Conservation (phyloP, 2,888 invertebrate species). For the Seladonia tumulorum region DNA sequence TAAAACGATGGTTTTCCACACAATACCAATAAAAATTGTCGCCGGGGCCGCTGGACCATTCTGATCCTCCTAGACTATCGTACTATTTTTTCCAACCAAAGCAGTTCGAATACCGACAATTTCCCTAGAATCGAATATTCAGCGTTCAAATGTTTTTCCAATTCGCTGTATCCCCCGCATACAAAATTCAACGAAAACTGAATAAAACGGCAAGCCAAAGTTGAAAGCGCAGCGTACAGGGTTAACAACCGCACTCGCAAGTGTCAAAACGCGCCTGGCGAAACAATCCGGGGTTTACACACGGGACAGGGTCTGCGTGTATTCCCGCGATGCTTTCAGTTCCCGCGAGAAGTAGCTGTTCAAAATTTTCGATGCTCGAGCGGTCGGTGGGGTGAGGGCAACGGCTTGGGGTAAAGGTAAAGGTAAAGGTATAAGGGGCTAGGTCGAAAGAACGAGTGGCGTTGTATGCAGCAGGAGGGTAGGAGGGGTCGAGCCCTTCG, state of each 20-base stretch:
- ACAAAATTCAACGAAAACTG: neutral
- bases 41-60: too few species aligned
- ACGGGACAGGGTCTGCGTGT: neutral
- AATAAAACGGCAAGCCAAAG: neutral
- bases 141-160: too few species aligned
- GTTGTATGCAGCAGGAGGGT: neutral
- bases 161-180: neutral
- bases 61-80: too few species aligned
- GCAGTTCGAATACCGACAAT: too few species aligned
- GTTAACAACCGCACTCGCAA: neutral
- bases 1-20: too few species aligned
- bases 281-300: neutral
- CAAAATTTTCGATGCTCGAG: conserved; percentile 36
- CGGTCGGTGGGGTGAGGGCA: neutral
- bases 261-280: neutral
- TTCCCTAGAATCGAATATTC: too few species aligned
- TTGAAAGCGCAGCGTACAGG: neutral
- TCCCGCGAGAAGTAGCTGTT: conserved; percentile 14
- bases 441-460: neutral
- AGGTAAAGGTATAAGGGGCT: neutral
- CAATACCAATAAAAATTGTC: too few species aligned
- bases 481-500: neutral
- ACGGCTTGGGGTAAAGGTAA: neutral
- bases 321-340: neutral
- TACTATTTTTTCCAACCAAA: too few species aligned